A percentile compares a stretch with the other conserved stretches of the same genome.
These are phyloP conservation scores for Melanerpes formicivorus DNA, from an alignment of 2,113 vertebrate species.

Conservation along the genomic window DNA sequence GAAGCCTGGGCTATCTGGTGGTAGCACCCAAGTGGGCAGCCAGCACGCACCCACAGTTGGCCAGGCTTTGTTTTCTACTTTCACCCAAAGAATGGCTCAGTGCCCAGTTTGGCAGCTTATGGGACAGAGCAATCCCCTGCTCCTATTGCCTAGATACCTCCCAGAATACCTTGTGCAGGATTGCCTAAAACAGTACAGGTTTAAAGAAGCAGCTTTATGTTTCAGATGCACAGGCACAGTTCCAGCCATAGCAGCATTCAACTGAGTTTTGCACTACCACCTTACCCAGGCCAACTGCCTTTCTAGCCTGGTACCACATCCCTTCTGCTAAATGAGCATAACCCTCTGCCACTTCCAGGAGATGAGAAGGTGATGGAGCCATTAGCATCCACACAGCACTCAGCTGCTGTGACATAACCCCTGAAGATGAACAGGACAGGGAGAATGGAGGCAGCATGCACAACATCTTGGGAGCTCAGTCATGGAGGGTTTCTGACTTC, in stretches of 20 bases:
- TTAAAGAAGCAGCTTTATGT: neutral
- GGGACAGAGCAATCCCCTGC: neutral
- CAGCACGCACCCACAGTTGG: fast-evolving
- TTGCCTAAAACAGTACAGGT: neutral
- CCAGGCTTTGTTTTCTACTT: neutral
- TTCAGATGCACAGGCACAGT: neutral
- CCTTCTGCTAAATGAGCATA: neutral
- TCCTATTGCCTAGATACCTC: neutral
- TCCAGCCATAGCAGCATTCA: neutral
- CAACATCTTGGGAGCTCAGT: neutral
- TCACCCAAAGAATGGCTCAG: neutral
- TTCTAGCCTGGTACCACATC: neutral
- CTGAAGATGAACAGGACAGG: neutral
- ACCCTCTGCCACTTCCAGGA: neutral
- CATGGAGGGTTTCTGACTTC: neutral
- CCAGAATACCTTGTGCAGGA: neutral
- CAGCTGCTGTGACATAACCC: neutral
- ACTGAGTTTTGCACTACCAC: neutral
- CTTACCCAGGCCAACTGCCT: neutral
- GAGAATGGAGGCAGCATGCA: neutral
- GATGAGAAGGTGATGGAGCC: neutral
- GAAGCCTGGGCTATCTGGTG: fast-evolving
- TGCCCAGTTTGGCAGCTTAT: fast-evolving
- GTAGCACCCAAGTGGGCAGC: neutral
- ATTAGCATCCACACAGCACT: fast-evolving